A percentile compares a stretch with the other conserved stretches of the same genome.
phyloP scores from a whole-genome alignment of 92 coral and sea anemone genomes.

The Actinostola sp. region DNA sequence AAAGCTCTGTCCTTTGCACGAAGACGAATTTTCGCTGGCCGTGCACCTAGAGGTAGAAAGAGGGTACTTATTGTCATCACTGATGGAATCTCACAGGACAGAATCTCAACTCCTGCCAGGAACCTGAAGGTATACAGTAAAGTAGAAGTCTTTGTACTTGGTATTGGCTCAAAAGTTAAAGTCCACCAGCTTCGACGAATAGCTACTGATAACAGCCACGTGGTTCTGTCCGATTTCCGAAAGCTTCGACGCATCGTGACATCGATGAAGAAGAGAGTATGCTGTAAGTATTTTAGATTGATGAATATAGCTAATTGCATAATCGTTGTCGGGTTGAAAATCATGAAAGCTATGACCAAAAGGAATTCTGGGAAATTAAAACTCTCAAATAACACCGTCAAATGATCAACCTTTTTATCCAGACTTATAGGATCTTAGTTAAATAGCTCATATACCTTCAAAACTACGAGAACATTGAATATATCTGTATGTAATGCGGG shows the following conservation, averaged over 20 bases:
- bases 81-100: slow-evolving; percentile 84
- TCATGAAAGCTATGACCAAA: too few relatives aligned
- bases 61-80: slow-evolving; percentile 70
- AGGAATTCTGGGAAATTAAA: too few relatives aligned
- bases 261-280: slow-evolving; percentile 62
- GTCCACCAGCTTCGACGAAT: slow-evolving; percentile 60
- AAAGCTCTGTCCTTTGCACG: slow-evolving; percentile 69
- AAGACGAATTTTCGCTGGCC: slow-evolving; percentile 59
- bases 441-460: too few relatives aligned
- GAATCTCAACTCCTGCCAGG: slow-evolving; percentile 63
- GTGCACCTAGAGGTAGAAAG: slow-evolving; percentile 43
- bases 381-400: too few relatives aligned
- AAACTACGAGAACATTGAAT: too few relatives aligned
- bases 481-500: too few relatives aligned
- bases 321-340: too few relatives aligned
- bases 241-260: slow-evolving; percentile 55
- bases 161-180: slow-evolving; percentile 64
- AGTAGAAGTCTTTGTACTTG: slow-evolving; percentile 75
- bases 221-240: slow-evolving; percentile 66
- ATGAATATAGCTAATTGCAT: not conserved
- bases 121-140: slow-evolving; percentile 51
- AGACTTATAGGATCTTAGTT: too few relatives aligned
- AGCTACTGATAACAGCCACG: slow-evolving; percentile 67
- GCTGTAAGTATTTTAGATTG: slow-evolving; percentile 38
- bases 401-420: too few relatives aligned